A percentile compares a stretch with the other conserved stretches of the same genome.
Conservation (phyloP, 92 coral and sea anemone species). For the Heteractis magnifica region DNA sequence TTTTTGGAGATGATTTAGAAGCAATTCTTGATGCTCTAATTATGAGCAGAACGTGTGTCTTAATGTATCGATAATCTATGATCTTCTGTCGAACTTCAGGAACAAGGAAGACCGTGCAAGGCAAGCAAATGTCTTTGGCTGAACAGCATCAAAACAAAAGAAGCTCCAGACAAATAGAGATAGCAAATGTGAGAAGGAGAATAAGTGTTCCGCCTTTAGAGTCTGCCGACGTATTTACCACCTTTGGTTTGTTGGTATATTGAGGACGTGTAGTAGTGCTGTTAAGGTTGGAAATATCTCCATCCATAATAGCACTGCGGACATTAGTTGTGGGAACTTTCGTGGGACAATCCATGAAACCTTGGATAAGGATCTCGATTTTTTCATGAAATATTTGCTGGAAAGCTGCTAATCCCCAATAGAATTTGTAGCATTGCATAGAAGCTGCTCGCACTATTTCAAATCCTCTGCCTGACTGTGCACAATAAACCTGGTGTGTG, state of each 20-base stretch:
- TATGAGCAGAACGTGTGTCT: no score
- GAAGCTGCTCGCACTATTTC: slow-evolving; percentile 9
- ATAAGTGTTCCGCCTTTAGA: neutral
- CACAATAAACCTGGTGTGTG: slow-evolving; percentile 5
- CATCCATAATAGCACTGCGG: neutral
- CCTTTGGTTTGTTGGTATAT: neutral
- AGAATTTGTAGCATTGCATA: slow-evolving; percentile 14
- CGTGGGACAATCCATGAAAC: slow-evolving; percentile 18
- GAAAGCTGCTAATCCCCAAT: slow-evolving; percentile 18
- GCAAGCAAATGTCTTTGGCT: neutral
- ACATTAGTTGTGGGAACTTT: neutral
- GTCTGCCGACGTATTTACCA: neutral
- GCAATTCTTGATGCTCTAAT: no score
- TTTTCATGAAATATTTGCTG: neutral
- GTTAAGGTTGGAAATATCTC: neutral
- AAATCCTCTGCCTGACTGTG: neutral
- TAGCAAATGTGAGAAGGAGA: neutral
- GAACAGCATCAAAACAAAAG: no score
- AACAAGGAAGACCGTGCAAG: no score
- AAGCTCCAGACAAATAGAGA: neutral
- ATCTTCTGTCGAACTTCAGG: no score
- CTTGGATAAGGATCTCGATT: neutral
- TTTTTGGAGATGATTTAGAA: no score
- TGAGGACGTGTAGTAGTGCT: neutral
- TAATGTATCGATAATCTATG: no score